These are phyloP conservation scores for Oncorhynchus clarkii DNA, from an alignment of 2,113 vertebrate species.

Conservation along the genomic window DNA sequence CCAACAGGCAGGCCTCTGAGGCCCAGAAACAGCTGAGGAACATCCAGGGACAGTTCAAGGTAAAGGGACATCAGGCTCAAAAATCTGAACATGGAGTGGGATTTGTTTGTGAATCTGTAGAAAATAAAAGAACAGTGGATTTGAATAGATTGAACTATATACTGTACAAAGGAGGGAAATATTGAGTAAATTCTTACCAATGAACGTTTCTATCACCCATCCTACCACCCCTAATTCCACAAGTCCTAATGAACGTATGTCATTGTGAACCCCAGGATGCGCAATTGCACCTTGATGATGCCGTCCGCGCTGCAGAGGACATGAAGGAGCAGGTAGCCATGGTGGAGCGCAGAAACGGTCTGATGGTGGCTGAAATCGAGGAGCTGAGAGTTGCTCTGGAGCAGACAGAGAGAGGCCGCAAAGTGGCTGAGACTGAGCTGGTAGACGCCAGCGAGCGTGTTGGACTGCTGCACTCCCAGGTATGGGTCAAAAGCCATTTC, in stretches of 20 bases:
- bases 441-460: constrained; percentile 70
- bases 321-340: constrained; percentile 77
- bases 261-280: constrained; percentile 1
- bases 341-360: constrained; percentile 76
- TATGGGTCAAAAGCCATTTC: constrained; percentile 11
- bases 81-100: background rate
- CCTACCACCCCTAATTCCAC: too few species aligned
- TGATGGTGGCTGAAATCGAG: constrained; percentile 78
- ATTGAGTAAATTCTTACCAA: background rate
- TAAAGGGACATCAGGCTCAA: constrained; percentile 16
- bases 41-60: constrained; percentile 75
- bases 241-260: background rate
- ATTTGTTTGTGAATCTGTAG: background rate
- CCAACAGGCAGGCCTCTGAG: constrained; percentile 75
- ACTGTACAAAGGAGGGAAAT: too few species aligned
- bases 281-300: constrained; percentile 4
- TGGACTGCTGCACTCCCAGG: constrained; percentile 77
- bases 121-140: too few species aligned
- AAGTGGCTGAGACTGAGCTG: constrained; percentile 79
- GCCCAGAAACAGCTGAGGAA: constrained; percentile 80
- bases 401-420: constrained; percentile 77
- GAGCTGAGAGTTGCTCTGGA: constrained; percentile 74
- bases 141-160: too few species aligned
- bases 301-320: constrained; percentile 55
- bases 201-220: too few species aligned